These are phyloP conservation scores for Epiblema foenella DNA, from an alignment of 2,888 invertebrate genomes.

Conservation along the genomic window DNA sequence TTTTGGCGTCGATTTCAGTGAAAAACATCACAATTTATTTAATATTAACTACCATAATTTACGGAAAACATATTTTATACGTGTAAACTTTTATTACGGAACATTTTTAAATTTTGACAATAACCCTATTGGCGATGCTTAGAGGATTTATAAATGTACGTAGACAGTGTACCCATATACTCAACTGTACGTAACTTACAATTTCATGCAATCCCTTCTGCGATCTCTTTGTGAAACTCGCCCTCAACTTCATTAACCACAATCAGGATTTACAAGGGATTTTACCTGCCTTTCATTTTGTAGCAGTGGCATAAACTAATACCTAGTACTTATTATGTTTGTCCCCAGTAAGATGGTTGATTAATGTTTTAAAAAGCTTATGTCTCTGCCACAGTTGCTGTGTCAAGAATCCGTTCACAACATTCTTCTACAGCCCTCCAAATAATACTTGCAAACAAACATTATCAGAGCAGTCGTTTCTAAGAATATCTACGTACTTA, in stretches of 20 bases:
- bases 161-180: background rate
- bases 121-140: background rate
- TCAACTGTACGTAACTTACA: background rate
- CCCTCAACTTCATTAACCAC: background rate
- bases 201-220: background rate
- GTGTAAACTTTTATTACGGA: no score
- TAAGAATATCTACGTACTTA: conserved; percentile 30
- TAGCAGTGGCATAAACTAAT: background rate
- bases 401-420: conserved; percentile 46
- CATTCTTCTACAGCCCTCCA: conserved; percentile 42
- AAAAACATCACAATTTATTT: no score
- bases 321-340: background rate
- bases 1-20: no score
- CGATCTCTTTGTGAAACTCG: background rate
- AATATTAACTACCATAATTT: no score
- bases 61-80: no score
- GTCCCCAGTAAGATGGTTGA: background rate
- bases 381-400: conserved; percentile 38
- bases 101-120: no score
- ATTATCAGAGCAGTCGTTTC: conserved; percentile 36
- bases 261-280: background rate
- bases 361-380: background rate
- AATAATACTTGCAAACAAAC: conserved; percentile 43
- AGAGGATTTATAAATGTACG: conserved; percentile 2
- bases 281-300: background rate